Base-by-base conservation (phyloP, 1,140 invertebrate species). In the Drosophila ironensis region DNA sequence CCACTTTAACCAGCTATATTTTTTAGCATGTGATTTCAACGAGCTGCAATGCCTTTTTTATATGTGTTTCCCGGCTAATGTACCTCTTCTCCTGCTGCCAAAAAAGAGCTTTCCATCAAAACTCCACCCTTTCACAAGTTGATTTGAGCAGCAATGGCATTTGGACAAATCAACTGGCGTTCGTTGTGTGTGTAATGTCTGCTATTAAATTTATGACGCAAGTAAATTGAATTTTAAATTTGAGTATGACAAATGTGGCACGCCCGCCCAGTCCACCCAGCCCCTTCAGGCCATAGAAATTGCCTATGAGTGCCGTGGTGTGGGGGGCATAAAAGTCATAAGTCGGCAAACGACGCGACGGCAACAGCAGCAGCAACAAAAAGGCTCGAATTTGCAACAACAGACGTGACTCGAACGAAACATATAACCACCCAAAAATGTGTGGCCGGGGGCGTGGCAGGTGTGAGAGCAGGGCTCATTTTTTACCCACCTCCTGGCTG, bases 191-290 rank as follows among this genome's bases (percentile, higher is more conserved):
- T 33, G 52, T 35, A 20, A 35, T 25, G 17, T 48, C 27, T 63
- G 64, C 80, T 86, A 86, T 86, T 86, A 86, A 86, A 86, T 86
- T 86, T 86, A 86, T 86, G 81, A 86, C 81, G 81, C 67, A 87
- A 86, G 80, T 86, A 86, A 86, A 86, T 86, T 86, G 80, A 86
- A 86, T 86, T 86, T 86, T 86, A 86, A 86, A 86, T 86, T 86
- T 72, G 80, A 80, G 80, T 87, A 87, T 86, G 80, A 86, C 81
- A 87, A 86, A 86, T 86, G 81, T 40, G 67, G 33, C 67, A 82
- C 67, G 72, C 76, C 60, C 22, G 8, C 44, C n/a, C 9, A 4
- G 6, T 5, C 25, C 4, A 4, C 25, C 25, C 4, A 7, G 7
- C 25, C 9, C 35, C 38, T 46, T 60, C 22, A 12, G 22, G 9